phyloP scores from a whole-genome alignment of 2,888 invertebrate genomes.

The Rhorus exstirpatorius region DNA sequence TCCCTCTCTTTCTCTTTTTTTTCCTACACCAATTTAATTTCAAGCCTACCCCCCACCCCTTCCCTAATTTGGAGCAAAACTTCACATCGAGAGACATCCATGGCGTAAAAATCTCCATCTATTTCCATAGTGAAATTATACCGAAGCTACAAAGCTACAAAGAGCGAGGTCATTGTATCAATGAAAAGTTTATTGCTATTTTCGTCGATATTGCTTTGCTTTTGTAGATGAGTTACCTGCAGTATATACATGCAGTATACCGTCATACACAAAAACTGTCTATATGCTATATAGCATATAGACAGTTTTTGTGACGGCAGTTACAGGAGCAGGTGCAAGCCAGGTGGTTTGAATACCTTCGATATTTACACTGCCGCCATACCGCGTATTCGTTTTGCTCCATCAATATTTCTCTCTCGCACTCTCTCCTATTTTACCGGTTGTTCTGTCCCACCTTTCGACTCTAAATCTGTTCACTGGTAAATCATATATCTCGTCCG shows the following conservation, averaged over 20 bases:
- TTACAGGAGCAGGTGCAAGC: neutral
- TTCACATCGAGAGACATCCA: slow-evolving; percentile 36
- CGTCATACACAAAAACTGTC: no score
- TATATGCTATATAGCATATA: no score
- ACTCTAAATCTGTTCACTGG: slow-evolving; percentile 8
- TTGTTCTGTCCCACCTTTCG: neutral
- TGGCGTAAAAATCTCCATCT: slow-evolving; percentile 48
- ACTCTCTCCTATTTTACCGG: neutral
- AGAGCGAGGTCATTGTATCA: slow-evolving; percentile 32
- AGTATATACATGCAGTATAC: no score
- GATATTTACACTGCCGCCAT: slow-evolving; percentile 45
- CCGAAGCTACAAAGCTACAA: neutral
- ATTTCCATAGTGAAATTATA: slow-evolving; percentile 43
- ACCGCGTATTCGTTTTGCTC: slow-evolving; percentile 12
- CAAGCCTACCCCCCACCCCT: slow-evolving; percentile 27
- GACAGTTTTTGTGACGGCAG: no score
- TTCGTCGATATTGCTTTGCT: slow-evolving; percentile 13
- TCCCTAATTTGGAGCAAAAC: slow-evolving; percentile 42
- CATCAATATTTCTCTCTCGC: slow-evolving; percentile 35
- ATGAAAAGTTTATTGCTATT: slow-evolving; percentile 34
- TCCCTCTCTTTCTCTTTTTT: slow-evolving; percentile 31
- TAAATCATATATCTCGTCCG: slow-evolving; percentile 25
- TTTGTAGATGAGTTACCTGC: neutral
- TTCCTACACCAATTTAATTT: slow-evolving; percentile 54
- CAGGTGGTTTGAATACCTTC: slow-evolving; percentile 35